phyloP scores from a whole-genome alignment of 2,113 vertebrate species.

The Chaenogobius annularis region DNA sequence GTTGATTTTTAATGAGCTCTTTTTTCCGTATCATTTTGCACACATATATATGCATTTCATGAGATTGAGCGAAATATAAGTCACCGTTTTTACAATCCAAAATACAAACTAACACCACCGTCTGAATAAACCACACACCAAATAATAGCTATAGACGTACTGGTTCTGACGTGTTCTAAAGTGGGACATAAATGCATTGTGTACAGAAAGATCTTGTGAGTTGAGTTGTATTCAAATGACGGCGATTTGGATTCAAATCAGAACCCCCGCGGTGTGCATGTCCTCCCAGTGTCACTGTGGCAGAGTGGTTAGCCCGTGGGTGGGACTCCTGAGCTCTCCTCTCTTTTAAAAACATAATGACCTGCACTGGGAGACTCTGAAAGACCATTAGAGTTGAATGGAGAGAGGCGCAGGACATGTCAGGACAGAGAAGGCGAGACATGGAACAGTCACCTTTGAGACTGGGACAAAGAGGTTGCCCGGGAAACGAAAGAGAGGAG shows the following conservation, averaged over 20 bases:
- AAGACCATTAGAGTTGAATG: background rate
- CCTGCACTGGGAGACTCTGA: background rate
- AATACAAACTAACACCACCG: background rate
- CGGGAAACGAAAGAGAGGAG: background rate
- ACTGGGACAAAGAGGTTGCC: background rate
- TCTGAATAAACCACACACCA: background rate
- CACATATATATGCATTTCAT: too few relatives aligned
- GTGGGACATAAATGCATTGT: background rate
- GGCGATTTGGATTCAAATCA: background rate
- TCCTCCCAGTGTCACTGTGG: background rate
- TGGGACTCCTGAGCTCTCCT: background rate
- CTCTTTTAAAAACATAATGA: background rate
- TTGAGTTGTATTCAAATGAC: background rate
- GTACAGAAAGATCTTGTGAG: background rate
- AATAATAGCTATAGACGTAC: too few relatives aligned
- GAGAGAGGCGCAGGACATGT: background rate
- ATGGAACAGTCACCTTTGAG: background rate
- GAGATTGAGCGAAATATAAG: too few relatives aligned
- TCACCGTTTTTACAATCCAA: background rate
- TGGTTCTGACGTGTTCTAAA: background rate
- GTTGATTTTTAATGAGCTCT: too few relatives aligned
- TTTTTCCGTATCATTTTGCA: too few relatives aligned
- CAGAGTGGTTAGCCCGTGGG: background rate
- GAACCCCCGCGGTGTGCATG: background rate
- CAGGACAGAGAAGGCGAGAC: background rate